Conservation (phyloP, 92 coral and sea anemone genomes). For the Bergia sp. region DNA sequence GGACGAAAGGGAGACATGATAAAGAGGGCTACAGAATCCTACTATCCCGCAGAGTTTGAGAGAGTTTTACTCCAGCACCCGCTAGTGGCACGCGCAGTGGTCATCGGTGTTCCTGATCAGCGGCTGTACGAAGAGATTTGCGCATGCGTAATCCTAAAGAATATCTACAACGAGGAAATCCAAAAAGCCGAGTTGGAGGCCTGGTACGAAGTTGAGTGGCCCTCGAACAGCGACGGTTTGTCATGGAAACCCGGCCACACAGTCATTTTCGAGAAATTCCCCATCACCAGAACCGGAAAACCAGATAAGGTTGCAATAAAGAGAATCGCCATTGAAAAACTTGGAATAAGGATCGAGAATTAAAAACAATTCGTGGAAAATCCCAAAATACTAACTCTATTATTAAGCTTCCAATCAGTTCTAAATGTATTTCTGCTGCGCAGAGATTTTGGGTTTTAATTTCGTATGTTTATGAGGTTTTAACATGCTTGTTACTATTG, state of each 20-base stretch:
- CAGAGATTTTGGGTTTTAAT: too few relatives aligned
- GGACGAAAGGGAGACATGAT: not conserved
- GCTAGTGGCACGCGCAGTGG: constrained; percentile 1
- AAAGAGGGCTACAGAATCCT: not conserved
- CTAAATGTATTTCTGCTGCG: too few relatives aligned
- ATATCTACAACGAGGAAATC: not conserved
- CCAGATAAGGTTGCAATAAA: not conserved
- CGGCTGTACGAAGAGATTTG: constrained; percentile 13
- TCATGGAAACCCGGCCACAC: too few relatives aligned
- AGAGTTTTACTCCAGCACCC: not conserved
- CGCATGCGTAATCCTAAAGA: constrained; percentile 8
- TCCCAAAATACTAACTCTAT: too few relatives aligned
- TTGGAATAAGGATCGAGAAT: not conserved
- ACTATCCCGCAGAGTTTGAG: not conserved
- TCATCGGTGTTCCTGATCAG: not conserved
- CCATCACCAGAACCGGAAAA: constrained; percentile 5
- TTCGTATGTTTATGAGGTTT: too few relatives aligned
- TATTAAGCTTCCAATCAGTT: too few relatives aligned
- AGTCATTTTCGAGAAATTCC: not conserved
- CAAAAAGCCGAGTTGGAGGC: not conserved
- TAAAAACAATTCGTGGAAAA: too few relatives aligned
- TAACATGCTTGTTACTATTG: too few relatives aligned
- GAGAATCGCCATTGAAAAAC: not conserved
- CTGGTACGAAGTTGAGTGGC: not conserved
- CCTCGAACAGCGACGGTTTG: not conserved